Base-by-base conservation (phyloP, 2,113 vertebrate species). In the Paracanthobrama guichenoti region DNA sequence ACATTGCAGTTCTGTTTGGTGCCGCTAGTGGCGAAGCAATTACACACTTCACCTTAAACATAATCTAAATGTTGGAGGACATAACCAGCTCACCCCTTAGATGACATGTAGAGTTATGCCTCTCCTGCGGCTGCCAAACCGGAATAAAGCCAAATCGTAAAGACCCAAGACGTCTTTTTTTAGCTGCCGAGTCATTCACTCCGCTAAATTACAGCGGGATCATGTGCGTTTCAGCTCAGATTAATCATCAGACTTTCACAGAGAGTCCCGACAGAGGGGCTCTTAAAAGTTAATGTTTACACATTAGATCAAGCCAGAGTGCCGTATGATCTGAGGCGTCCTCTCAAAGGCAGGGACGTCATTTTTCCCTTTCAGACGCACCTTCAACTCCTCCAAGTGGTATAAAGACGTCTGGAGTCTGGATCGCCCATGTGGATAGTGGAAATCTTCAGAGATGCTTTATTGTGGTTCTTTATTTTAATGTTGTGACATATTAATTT, bases 231-330 rank as follows among this genome's bases (percentile, higher is more conserved):
- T 80, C 74, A 69, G 26, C 46, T 26, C 26, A 31, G 66, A 60
- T 64, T 82, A 74, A 84, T 86, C 78, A 81, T 80, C 44, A 0
- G 60, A 44, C n/a, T 64, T 71, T 83, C 62, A 78, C 79, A 74
- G 75, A 85, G 53, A 67, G 79, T 67, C 60, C 6, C 4, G 26
- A 75, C 48, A 44, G 35, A 67, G 26, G 39, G 14, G 42, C 69
- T 26, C 62, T 46, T 83, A 76, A 76, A 78, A 73, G 16, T 78
- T 81, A 77, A 79, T 83, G 79, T 89, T 82, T 87, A 86, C 73
- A 86, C 79, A 69, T 84, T 86, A 82, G 62, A 84, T 26, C 39
- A 14, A 16, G 11, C 44, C 12, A 57, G 50, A 62, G 59, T 6
- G 26, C 69, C 12, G 18, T 28, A 35, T 26, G 31, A 20, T 84